Conservation (phyloP, 1,140 invertebrate species). For the Brachionus manjavacas region DNA sequence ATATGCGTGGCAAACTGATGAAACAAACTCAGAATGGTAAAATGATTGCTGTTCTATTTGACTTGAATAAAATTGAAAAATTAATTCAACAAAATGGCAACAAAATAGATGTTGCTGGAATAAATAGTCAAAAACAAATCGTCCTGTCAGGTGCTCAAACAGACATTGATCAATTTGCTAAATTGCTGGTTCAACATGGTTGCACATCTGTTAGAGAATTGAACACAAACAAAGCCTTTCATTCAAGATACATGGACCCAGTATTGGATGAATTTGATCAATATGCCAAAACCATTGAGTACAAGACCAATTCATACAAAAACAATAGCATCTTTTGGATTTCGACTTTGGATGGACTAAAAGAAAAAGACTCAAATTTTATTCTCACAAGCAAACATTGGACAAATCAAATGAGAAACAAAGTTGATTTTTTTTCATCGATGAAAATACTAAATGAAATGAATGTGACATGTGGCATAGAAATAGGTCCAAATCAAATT, state of each 20-base stretch:
- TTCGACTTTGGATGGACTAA: background rate
- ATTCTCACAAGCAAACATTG: background rate
- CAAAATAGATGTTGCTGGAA: background rate
- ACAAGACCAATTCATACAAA: background rate
- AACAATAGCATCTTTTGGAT: background rate
- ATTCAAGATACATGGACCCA: background rate
- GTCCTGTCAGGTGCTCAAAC: background rate
- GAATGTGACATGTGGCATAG: background rate
- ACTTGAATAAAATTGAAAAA: background rate
- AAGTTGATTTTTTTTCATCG: background rate
- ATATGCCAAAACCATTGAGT: background rate
- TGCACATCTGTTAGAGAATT: background rate
- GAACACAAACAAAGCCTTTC: background rate
- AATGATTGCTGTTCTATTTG: background rate
- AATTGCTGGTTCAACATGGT: background rate
- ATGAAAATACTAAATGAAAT: background rate
- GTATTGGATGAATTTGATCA: background rate
- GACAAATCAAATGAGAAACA: background rate
- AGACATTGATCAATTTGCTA: background rate
- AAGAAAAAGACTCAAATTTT: background rate
- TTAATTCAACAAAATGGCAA: background rate
- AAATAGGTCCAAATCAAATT: background rate
- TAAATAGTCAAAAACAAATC: background rate
- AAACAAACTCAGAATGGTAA: background rate
- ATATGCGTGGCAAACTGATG: background rate